Conservation (phyloP, 2,113 vertebrate species). For the Xenopus borealis region DNA sequence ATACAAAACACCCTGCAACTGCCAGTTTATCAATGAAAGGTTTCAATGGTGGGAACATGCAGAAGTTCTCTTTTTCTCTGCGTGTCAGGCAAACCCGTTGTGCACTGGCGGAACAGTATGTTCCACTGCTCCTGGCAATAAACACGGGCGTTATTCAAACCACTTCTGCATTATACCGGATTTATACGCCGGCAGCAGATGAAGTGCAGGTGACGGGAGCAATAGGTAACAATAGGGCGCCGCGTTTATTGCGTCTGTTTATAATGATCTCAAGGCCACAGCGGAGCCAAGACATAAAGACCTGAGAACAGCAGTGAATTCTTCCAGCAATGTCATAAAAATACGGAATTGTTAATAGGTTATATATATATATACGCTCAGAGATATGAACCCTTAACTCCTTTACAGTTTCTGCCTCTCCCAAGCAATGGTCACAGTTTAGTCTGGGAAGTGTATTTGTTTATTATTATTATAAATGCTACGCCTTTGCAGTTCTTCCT, state of each 20-base stretch:
- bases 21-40: too few species aligned
- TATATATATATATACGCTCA: background rate
- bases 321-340: background rate
- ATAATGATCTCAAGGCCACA: constrained; percentile 23
- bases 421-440: background rate
- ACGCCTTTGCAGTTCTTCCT: constrained; percentile 57
- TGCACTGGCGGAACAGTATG: background rate
- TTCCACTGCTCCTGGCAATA: background rate
- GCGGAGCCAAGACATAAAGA: background rate
- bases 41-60: background rate
- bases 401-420: background rate
- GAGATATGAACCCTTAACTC: background rate
- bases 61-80: background rate
- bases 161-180: background rate
- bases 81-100: background rate
- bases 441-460: constrained; percentile 31
- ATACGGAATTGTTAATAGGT: background rate
- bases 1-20: too few species aligned
- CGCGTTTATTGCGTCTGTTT: constrained; percentile 25
- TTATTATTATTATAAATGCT: constrained; percentile 52
- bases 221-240: constrained; percentile 2
- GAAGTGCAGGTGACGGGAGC: constrained; percentile 5
- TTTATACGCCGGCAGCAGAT: constrained; percentile 9
- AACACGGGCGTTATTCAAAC: background rate
- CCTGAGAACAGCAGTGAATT: background rate